A percentile compares a stretch with the other conserved stretches of the same genome.
These are phyloP conservation scores for Thereuonema tuberculata DNA, from an alignment of 1,140 invertebrate genomes.

Conservation along the genomic window DNA sequence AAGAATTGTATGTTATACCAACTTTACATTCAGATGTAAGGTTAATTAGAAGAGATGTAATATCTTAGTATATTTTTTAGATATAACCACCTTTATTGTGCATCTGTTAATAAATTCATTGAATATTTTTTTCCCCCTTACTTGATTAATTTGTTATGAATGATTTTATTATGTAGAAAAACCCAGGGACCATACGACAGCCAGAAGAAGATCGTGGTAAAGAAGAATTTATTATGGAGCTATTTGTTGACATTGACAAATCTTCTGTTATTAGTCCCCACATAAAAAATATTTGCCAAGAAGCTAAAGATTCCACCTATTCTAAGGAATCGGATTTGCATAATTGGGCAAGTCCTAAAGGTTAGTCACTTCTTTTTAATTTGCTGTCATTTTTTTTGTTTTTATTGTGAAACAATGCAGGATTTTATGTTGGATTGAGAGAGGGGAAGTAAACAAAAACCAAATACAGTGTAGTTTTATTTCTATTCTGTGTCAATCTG, in stretches of 20 bases:
- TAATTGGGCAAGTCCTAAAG: constrained; percentile 55
- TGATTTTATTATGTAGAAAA: constrained; percentile 54
- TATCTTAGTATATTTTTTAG: no score
- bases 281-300: constrained; percentile 52
- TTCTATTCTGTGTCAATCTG: no score
- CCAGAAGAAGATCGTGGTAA: constrained; percentile 78
- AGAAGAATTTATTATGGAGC: constrained; percentile 64
- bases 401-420: neutral
- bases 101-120: no score
- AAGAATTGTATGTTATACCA: no score
- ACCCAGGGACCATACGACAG: constrained; percentile 59
- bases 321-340: constrained; percentile 61
- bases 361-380: constrained; percentile 32
- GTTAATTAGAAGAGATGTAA: no score
- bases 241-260: constrained; percentile 51
- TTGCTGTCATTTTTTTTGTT: constrained; percentile 1
- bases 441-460: no score
- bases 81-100: no score
- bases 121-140: no score
- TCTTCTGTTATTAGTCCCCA: constrained; percentile 57
- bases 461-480: no score
- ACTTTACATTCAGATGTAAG: no score
- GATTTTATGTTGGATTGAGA: no score
- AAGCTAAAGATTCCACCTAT: constrained; percentile 61
- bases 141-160: no score